Evolutionary conservation across 2,888 invertebrate genomes (phyloP), one percentile per base, ranked within the genome.

Genomic region (Agrochola circellaris): DNA sequence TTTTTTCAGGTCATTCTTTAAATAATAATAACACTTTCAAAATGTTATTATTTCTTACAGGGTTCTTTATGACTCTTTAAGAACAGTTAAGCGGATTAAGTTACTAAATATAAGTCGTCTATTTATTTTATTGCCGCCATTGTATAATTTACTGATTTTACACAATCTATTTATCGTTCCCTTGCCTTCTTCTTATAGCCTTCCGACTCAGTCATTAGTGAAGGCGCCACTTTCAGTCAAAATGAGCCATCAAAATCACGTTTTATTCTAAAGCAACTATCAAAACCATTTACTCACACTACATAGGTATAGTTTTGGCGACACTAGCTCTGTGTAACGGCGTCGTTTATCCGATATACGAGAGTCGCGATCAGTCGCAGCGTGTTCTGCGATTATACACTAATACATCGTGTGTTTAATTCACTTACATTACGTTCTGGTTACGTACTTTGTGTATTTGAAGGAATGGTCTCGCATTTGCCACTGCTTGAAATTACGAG

Each of bases 281-380:
- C 93, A 94, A 94, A 73, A 88, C 26, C 0, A 4, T 58, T 75
- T 8, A 23, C 3, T 75, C 78, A 6, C 30, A 1, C 30, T 86
- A 60, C 26, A 76, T 4, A 75, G 60, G 76, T 69, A 87, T 89
- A 92, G 93, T 93, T 95, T 91, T 85, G 95, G 93, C 91, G 92
- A 92, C 92, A 92, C 93, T 91, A 92, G 90, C 91, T 91, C 91
- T 90, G 91, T 92, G 87, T 93, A 95, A 95, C 93, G 90, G 93
- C 95, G 94, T 94, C 95, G 93, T 95, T 95, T 88, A 88, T 89
- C 90, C 93, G 91, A 95, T 94, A 93, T 94, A 94, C 93, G 91
- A 91, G 91, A 88, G 89, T 88, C 92, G 89, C 92, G 92, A 91
- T 90, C 90, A 90, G 89, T 89, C 89, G 92, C 93, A 89, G 90